phyloP scores from a whole-genome alignment of 1,140 invertebrate species.

The Sminthurides bifidus region DNA sequence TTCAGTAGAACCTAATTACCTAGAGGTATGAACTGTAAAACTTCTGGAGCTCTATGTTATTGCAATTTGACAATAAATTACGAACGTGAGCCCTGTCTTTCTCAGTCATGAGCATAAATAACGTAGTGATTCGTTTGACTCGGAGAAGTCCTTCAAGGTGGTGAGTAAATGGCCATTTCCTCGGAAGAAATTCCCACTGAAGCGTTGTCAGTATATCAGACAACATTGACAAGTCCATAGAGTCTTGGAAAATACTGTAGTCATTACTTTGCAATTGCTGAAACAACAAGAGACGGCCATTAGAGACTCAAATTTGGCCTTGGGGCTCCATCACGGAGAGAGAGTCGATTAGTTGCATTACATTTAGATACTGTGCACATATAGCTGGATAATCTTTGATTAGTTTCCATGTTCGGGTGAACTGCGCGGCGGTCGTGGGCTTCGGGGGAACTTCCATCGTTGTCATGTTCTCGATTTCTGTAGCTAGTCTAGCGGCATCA shows the following conservation, averaged over 20 bases:
- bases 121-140: constrained; percentile 38
- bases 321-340: background rate
- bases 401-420: constrained; percentile 17
- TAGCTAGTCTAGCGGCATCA: background rate
- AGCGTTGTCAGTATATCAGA: constrained; percentile 22
- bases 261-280: constrained; percentile 13
- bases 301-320: background rate
- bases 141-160: constrained; percentile 34
- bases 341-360: background rate
- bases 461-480: background rate
- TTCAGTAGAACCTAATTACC: no score
- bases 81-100: constrained; percentile 33
- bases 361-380: constrained; percentile 21
- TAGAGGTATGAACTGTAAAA: no score
- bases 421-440: constrained; percentile 17
- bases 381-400: constrained; percentile 13
- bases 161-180: constrained; percentile 31
- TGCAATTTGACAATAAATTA: constrained; percentile 12
- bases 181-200: constrained; percentile 26
- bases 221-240: constrained; percentile 17
- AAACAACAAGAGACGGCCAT: background rate
- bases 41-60: no score
- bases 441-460: constrained; percentile 13
- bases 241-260: constrained; percentile 23
- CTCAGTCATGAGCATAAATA: constrained; percentile 38